Percentiles rank a stretch among this genome's conserved stretches.
phyloP scores from a whole-genome alignment of 2,888 invertebrate species.

The Glyphotaelius pellucidus region DNA sequence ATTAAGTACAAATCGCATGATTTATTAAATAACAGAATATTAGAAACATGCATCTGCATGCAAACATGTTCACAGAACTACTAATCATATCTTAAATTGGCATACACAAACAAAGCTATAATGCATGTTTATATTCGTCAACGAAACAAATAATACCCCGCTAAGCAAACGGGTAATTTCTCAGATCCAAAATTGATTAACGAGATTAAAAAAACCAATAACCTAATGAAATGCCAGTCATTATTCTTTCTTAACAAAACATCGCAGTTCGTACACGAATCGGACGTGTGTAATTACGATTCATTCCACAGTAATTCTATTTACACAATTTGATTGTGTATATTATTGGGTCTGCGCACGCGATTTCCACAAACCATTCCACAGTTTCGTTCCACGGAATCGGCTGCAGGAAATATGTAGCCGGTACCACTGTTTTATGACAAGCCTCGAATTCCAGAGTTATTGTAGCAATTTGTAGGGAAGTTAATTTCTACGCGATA shows the following conservation, averaged over 20 bases:
- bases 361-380: background rate
- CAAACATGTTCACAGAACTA: too few species aligned
- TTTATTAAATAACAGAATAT: too few species aligned
- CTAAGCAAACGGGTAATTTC: background rate
- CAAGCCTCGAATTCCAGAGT: background rate
- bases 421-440: background rate
- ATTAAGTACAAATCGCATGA: too few species aligned
- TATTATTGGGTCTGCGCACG: background rate
- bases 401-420: background rate
- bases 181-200: background rate
- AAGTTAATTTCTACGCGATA: background rate
- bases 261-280: background rate
- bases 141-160: background rate
- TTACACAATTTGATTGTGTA: slow-evolving; percentile 20
- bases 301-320: slow-evolving; percentile 16
- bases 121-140: background rate
- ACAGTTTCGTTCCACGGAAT: background rate
- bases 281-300: slow-evolving; percentile 13
- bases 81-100: background rate
- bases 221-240: background rate
- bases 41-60: too few species aligned
- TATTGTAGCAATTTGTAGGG: background rate
- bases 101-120: background rate
- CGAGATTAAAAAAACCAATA: background rate
- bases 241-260: background rate